Conservation (phyloP, 2,888 invertebrate species). For the Xanthostigma xanthostigma region DNA sequence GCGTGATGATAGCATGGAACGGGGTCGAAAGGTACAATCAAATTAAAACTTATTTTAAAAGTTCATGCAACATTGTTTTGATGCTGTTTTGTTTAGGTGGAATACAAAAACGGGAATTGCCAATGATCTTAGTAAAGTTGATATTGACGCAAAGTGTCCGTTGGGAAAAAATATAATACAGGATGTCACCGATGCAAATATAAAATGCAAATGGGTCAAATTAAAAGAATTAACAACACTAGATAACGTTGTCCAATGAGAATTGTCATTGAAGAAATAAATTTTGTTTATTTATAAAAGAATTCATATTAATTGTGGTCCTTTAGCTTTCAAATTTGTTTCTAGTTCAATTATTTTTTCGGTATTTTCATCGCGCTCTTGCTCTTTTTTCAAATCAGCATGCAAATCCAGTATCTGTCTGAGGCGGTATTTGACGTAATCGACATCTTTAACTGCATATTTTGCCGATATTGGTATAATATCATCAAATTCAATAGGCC, state of each 20-base stretch:
- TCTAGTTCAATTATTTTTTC: constrained; percentile 33
- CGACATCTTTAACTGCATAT: constrained; percentile 34
- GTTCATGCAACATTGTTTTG: neutral
- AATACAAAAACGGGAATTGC: constrained; percentile 23
- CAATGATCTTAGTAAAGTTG: constrained; percentile 40
- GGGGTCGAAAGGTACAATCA: constrained; percentile 62
- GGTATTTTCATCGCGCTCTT: constrained; percentile 30
- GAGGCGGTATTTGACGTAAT: constrained; percentile 43
- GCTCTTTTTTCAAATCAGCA: constrained; percentile 34
- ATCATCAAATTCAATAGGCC: constrained; percentile 54
- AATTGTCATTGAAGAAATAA: neutral
- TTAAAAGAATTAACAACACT: constrained; percentile 18
- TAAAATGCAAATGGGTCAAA: constrained; percentile 38
- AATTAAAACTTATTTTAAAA: neutral
- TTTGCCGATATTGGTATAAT: constrained; percentile 64
- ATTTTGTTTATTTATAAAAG: constrained; percentile 8
- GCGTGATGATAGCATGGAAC: constrained; percentile 99
- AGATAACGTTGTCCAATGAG: neutral
- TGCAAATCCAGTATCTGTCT: constrained; percentile 49
- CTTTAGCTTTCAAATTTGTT: constrained; percentile 34
- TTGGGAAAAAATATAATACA: constrained; percentile 44
- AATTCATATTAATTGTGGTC: constrained; percentile 36
- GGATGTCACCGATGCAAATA: constrained; percentile 37
- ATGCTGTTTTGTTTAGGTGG: constrained; percentile 19
- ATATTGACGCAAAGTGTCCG: constrained; percentile 41